phyloP scores from a whole-genome alignment of 2,113 vertebrate species.

The Bolborhynchus lineola region DNA sequence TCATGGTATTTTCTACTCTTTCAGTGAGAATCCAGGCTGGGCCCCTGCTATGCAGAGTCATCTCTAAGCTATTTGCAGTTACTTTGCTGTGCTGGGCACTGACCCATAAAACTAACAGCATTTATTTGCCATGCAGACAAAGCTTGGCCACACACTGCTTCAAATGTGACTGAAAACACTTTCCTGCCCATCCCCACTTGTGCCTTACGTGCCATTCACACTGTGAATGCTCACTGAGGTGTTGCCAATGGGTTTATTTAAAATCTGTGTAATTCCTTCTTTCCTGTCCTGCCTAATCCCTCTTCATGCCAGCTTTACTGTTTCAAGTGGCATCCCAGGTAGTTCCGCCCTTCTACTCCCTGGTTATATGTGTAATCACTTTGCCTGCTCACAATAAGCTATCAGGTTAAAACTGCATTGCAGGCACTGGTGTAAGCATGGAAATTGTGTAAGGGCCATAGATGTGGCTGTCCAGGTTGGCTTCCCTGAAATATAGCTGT shows the following conservation, averaged over 20 bases:
- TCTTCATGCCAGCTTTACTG: background rate
- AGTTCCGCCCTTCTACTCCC: background rate
- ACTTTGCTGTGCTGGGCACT: background rate
- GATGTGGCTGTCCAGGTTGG: background rate
- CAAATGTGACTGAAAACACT: background rate
- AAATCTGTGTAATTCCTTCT: background rate
- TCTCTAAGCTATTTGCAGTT: background rate
- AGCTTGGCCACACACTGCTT: background rate
- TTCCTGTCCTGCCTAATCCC: background rate
- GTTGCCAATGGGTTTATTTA: background rate
- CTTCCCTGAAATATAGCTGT: background rate
- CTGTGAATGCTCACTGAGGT: background rate
- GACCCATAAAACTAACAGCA: background rate
- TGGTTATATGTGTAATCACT: background rate
- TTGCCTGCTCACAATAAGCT: background rate
- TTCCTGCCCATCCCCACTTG: background rate
- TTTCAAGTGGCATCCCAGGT: background rate
- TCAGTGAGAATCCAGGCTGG: background rate
- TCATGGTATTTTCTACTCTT: background rate
- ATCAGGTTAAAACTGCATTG: background rate
- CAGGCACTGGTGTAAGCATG: background rate
- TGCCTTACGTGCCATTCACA: background rate
- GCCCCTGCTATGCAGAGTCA: background rate
- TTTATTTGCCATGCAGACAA: background rate
- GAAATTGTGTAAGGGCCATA: background rate